Evolutionary conservation across 2,888 invertebrate species (phyloP), one percentile per base, ranked within the genome.

Genomic region (Platerodrilus igneus): DNA sequence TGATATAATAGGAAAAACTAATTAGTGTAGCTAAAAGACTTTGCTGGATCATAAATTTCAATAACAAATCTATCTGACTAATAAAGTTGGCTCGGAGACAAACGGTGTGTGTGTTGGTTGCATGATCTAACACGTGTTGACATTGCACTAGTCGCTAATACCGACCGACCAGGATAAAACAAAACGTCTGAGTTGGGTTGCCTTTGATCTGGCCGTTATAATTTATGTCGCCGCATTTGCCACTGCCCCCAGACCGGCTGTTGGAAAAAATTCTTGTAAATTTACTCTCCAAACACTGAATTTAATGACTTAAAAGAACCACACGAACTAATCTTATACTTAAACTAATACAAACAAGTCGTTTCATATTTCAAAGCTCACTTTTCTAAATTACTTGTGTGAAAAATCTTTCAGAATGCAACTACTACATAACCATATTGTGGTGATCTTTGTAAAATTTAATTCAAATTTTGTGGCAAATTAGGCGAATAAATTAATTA

Each of bases 31-130:
- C 48, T 43, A 45, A 46, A 34, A 37, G 48, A 52, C 53, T 61
- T 62, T 57, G 60, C 57, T 58, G 54, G 58, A 55, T 57, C 60
- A 60, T 64, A 66, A 64, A 66, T 66, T 60, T 53, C 47, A 57
- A 37, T 44, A 61, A 64, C 64, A 62, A 63, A 63, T 65, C 63
- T 60, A 62, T 62, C 50, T 54, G 48, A 48, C 55, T 60, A 57
- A 60, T 59, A 58, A 58, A 56, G 55, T 58, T 51, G 47, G 41
- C 49, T 42, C 45, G 41, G 41, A 45, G 45, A 45, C 25, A 31
- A 18, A 22, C 34, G 40, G 50, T 58, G 58, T n/a, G n/a, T n/a
- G n/a, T n/a, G n/a, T n/a, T n/a, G n/a, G n/a, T 57, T 57, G 58
- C 56, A 58, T 53, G 58, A 57, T 56, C 55, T 56, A 57, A 58